Percentiles rank a stretch among this genome's conserved stretches.
Conservation (phyloP, 2,797 vertebrate species). For the Pseudopleuronectes americanus region DNA sequence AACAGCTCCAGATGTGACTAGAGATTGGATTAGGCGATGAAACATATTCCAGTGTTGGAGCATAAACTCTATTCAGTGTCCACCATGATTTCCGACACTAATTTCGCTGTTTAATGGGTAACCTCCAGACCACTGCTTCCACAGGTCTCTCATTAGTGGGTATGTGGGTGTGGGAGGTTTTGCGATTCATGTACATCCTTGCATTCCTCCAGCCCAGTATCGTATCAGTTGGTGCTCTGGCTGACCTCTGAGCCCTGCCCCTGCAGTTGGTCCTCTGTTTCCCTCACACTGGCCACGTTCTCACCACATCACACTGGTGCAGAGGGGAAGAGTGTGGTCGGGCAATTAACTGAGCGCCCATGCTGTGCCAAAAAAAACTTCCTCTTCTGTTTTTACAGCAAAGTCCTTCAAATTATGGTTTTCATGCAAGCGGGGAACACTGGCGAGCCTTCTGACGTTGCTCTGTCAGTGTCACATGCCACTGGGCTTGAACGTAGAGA, state of each 20-base stretch:
- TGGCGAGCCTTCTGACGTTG: slow-evolving; percentile 61
- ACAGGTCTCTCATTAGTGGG: slow-evolving; percentile 69
- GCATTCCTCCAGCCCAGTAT: slow-evolving; percentile 55
- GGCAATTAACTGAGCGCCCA: slow-evolving; percentile 80
- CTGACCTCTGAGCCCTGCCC: slow-evolving; percentile 67
- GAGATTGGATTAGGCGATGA: slow-evolving; percentile 70
- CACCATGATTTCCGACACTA: slow-evolving; percentile 68
- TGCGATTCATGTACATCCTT: slow-evolving; percentile 55
- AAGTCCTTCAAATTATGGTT: slow-evolving; percentile 80
- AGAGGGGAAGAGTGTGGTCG: slow-evolving; percentile 81
- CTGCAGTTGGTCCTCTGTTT: slow-evolving; percentile 58
- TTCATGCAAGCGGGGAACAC: slow-evolving; percentile 70
- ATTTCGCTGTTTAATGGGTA: slow-evolving; percentile 67
- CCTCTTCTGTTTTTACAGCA: slow-evolving; percentile 84
- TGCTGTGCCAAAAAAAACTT: slow-evolving; percentile 85
- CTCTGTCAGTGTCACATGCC: slow-evolving; percentile 73
- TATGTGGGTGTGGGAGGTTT: slow-evolving; percentile 62
- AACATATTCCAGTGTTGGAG: slow-evolving; percentile 62
- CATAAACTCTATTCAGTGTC: slow-evolving; percentile 66
- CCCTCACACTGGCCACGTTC: slow-evolving; percentile 70
- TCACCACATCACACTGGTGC: slow-evolving; percentile 78
- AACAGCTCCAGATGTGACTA: slow-evolving; percentile 75
- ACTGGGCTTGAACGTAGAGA: slow-evolving; percentile 32
- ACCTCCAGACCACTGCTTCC: slow-evolving; percentile 67
- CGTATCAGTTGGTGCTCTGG: slow-evolving; percentile 68